Conservation (phyloP, 1,140 invertebrate genomes). For the Orchesella cincta region DNA sequence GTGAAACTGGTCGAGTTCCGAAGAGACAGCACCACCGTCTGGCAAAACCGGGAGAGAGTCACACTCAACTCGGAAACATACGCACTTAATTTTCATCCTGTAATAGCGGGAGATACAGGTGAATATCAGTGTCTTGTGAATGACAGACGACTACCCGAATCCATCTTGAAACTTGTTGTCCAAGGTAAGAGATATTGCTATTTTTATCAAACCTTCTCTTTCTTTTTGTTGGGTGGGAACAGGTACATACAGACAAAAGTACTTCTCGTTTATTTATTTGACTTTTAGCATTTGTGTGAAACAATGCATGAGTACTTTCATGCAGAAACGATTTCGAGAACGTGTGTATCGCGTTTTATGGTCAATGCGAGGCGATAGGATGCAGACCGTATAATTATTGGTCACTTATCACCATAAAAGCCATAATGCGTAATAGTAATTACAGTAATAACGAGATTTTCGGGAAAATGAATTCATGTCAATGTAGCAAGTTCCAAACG, state of each 20-base stretch:
- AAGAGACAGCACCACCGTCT: constrained; percentile 61
- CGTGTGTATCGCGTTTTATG: constrained; percentile 19
- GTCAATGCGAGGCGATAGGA: neutral
- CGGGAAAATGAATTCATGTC: too few species aligned
- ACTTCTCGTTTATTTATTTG: neutral
- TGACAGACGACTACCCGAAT: constrained; percentile 65
- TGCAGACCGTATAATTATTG: neutral
- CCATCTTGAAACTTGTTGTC: constrained; percentile 65
- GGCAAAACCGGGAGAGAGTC: constrained; percentile 61
- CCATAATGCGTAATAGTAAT: neutral
- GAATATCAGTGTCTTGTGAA: constrained; percentile 71
- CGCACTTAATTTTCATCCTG: constrained; percentile 66
- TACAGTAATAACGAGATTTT: neutral
- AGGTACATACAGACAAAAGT: too few species aligned
- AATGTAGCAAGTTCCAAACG: too few species aligned
- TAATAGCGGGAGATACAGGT: constrained; percentile 64
- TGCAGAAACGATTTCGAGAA: neutral
- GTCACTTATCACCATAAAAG: constrained; percentile 10
- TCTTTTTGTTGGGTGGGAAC: too few species aligned
- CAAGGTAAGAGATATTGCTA: constrained; percentile 61
- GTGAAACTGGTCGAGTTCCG: constrained; percentile 60
- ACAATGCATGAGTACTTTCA: neutral
- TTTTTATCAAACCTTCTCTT: too few species aligned
- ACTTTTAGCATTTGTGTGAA: neutral
- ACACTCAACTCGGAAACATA: constrained; percentile 65